Percentiles rank a stretch among this genome's conserved stretches.
These are phyloP conservation scores for Parauchenoglanis punctatus DNA, from an alignment of 2,797 vertebrate species.

Conservation along the genomic window DNA sequence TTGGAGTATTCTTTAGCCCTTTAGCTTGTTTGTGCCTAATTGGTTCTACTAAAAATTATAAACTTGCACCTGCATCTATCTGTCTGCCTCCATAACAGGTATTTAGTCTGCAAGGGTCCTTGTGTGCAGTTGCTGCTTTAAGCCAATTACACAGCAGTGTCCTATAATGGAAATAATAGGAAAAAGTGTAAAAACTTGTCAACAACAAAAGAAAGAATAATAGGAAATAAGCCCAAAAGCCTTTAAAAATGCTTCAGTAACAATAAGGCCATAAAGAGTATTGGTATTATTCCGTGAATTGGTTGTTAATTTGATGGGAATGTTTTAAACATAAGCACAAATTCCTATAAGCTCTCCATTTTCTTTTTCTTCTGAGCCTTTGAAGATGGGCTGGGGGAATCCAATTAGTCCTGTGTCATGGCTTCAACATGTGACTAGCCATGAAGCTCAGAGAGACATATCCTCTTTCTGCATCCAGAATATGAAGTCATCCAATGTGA, in stretches of 20 bases:
- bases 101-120: background rate
- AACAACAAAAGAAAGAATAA: background rate
- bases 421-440: conserved; percentile 19
- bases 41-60: background rate
- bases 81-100: background rate
- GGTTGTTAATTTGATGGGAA: background rate
- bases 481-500: conserved; percentile 15
- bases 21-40: background rate
- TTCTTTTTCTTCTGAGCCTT: background rate
- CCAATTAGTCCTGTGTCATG: conserved; percentile 39
- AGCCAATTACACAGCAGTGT: conserved; percentile 1
- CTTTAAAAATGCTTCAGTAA: conserved; percentile 12
- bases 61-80: background rate
- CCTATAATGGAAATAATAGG: background rate
- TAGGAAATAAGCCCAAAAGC: background rate
- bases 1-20: background rate
- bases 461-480: conserved; percentile 1
- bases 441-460: conserved; percentile 19
- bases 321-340: background rate
- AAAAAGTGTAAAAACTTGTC: background rate
- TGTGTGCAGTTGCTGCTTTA: background rate
- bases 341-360: background rate
- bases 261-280: conserved; percentile 32
- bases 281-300: conserved; percentile 36
- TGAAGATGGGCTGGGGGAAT: conserved; percentile 20